These are phyloP conservation scores for Shinisaurus crocodilurus DNA, from an alignment of 2,113 vertebrate genomes.

Conservation along the genomic window DNA sequence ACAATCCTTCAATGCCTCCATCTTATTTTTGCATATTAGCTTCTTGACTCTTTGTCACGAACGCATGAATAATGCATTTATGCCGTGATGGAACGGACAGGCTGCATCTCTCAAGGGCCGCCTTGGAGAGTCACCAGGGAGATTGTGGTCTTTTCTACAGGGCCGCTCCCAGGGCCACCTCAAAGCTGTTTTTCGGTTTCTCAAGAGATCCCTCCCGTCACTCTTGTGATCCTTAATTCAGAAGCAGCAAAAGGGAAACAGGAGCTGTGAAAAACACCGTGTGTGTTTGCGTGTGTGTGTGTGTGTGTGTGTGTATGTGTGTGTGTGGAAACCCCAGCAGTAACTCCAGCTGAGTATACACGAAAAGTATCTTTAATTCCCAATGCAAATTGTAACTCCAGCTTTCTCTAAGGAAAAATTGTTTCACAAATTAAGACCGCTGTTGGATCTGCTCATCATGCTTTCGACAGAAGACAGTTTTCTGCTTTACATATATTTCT, in stretches of 20 bases:
- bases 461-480: background rate
- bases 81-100: background rate
- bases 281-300: too few relatives aligned
- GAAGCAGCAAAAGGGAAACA: background rate
- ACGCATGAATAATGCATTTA: slow-evolving; percentile 52
- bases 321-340: background rate
- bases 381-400: background rate
- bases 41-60: slow-evolving; percentile 33
- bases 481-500: background rate
- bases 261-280: background rate
- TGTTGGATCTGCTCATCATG: background rate
- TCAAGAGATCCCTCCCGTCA: background rate
- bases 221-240: background rate
- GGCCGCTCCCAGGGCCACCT: background rate
- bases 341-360: background rate
- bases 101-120: background rate
- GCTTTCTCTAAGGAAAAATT: background rate
- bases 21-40: slow-evolving; percentile 45
- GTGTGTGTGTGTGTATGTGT: too few relatives aligned
- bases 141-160: slow-evolving; percentile 10
- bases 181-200: background rate
- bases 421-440: background rate
- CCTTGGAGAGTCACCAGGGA: slow-evolving; percentile 17
- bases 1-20: background rate
- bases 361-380: background rate